Base-by-base conservation (phyloP, 2,888 invertebrate species). In the Acleris cristana region DNA sequence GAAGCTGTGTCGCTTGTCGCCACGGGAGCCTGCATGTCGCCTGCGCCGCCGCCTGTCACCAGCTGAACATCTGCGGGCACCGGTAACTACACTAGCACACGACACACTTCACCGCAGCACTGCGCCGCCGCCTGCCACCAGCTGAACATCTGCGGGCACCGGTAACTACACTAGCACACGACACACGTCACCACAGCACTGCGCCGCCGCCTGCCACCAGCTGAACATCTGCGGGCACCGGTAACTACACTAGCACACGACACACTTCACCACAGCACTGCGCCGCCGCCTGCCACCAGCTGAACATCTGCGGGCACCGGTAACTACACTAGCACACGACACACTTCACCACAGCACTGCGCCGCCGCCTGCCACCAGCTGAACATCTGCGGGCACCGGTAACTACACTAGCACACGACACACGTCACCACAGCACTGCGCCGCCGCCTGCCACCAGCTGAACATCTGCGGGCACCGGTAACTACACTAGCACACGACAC, bases 1-100 rank as follows among this genome's bases (percentile, higher is more conserved):
- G 95, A 40, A 85, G 88, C 7, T 95, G 95, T 81, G 88, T 93
- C 3, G 70, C 79, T 55, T 96, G 96, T 81, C 79, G 73, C 45
- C 94, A 94, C 76, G 95, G 95, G 52, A 90, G 95, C 10, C 80
- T 96, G 64, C 96, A 96, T 81, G 77, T 74, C 65, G 84, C 92
- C 21, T 96, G 96, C 81, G 71, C 73, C 45, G 87, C 93, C 73
- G 82, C 85, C 19, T 96, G 96, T 82, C 87, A 89, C 6, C 90
- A 90, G 59, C 73, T 79, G 16, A 89, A 95, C 69, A 92, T 96
- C 56, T 96, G 96, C 80, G 94, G 40, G 40, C 62, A 48, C 54
- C 54, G 40, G 57, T 45, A 57, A 57, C 51, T 12, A 53, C 53
- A 34, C 40, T 6, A 30, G 8, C 30, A 30, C 30, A 8, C 30